Base-by-base conservation (phyloP, 2,113 vertebrate genomes). In the Oreochromis tanganicae region DNA sequence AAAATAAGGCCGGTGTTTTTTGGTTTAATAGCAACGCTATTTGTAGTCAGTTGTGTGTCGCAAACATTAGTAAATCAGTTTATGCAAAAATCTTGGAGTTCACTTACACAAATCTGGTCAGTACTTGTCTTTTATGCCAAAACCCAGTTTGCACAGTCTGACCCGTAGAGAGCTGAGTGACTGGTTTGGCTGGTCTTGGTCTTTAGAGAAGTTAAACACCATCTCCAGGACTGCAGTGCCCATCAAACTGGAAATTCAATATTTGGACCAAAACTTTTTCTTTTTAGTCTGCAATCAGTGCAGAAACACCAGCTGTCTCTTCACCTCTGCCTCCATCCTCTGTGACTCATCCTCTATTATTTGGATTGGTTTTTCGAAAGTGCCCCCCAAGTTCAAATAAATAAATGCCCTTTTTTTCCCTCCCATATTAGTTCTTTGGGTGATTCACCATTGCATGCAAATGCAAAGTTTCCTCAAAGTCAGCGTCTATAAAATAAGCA, bases 281-380 rank as follows among this genome's bases (percentile, higher is more conserved):
- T 29, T 48, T 48, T 50, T 19, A 32, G 16, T 75, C 1, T 50
- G 9, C 43, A 75, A 29, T 75, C 9, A 48, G 43, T 48, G 41
- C 9, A 78, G 4, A 4, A 52, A 32, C 27, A 52, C 43, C 16
- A 52, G 46, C 43, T 29, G 43, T 48, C 24, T 19, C 16, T 50
- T 19, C 43, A 19, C 46, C 71, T 78, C 17, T 78, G 46, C 46
- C 16, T 78, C 27, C 73, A 78, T 52, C 46, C 27, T 78, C 48
- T 50, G 46, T 34, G 73, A 78, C 46, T 52, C 27, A 32, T 52
- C 27, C 46, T 52, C 46, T 34, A 2, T 78, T 78, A 0, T 78
- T 19, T 66, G 32, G 32, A 36, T 12, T 78, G 10, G 6, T 32
- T 78, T 50, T 50, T 32, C 24, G 2, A 52, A 78, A 52, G 27